Evolutionary conservation across 2,797 vertebrate species (phyloP).

Genomic region (Dendrocincla tyrannina): DNA sequence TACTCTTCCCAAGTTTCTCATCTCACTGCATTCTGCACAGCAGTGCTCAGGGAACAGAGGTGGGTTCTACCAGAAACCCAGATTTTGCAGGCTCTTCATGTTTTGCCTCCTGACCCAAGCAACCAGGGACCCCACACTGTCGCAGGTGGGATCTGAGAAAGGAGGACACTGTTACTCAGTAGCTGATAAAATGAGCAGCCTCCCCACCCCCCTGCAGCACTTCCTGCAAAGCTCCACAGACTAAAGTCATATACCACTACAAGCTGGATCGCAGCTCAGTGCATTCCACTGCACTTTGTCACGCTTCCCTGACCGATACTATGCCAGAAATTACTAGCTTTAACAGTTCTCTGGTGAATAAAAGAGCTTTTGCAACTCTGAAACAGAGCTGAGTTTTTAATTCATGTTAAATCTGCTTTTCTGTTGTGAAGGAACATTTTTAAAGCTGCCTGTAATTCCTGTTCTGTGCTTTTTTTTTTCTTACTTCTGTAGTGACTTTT

Average conservation of each 20-base stretch:
- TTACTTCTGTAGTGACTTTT: conserved; percentile 20
- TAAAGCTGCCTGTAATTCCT: conserved; percentile 1
- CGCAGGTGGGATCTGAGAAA: neutral
- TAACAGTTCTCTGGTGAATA: conserved; percentile 56
- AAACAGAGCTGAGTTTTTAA: conserved; percentile 56
- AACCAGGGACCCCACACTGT: neutral
- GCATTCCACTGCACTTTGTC: conserved; percentile 62
- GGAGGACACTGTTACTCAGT: neutral
- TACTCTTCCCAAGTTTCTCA: neutral
- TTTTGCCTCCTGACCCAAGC: neutral
- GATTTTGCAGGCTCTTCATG: fast-evolving
- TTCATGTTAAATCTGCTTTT: conserved; percentile 48
- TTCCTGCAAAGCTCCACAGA: conserved; percentile 9
- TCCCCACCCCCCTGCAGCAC: neutral
- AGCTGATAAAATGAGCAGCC: neutral
- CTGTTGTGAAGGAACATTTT: conserved; percentile 30
- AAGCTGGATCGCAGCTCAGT: conserved; percentile 28
- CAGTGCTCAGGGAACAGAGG: neutral
- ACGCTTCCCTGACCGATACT: conserved; percentile 34
- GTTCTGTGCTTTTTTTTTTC: conserved; percentile 2
- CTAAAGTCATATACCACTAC: conserved; percentile 21
- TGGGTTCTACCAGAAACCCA: neutral
- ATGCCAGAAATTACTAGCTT: conserved; percentile 63
- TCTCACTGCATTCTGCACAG: neutral
- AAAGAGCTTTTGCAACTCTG: conserved; percentile 64